Evolutionary conservation across 1,140 invertebrate genomes (phyloP), one percentile per base, ranked within the genome.

Genomic region (Sipha flava): DNA sequence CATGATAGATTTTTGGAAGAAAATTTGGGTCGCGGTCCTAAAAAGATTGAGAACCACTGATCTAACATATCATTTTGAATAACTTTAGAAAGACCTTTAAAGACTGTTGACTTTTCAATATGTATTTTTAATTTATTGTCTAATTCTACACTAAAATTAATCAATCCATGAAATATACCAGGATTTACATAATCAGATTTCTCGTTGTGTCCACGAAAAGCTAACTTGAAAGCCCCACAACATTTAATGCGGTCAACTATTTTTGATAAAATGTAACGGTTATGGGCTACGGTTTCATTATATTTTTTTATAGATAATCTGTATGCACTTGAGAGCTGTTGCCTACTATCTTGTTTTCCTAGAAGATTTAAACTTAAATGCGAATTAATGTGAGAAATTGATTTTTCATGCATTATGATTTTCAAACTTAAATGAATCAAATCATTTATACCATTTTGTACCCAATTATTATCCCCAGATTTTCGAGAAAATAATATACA

Each of bases 241-340:
- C 84, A 85, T 72, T 80, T 82, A 52, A 85, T 82, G 52, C 83
- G 84, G 66, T 85, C 82, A 79, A 85, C 83, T 34, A 85, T 84
- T 82, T 84, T 84, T 16, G 82, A 83, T 40, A 85, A 80, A 66
- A 85, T 80, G 79, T 83, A 83, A 45, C 82, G 59, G 79, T 85
- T 85, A 81, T 84, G 83, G 40, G 6, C 80, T 12, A 84, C 84
- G 47, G 82, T 79, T 52, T 84, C 83, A 47, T 85, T 85, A 77
- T 84, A 82, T 79, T 66, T 49, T 40, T 57, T 29, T 59, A 82
- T 80, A 75, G 40, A 80, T 62, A 23, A n/a, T n/a, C 59, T 73
- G 40, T 75, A 82, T 16, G 52, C 81, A 72, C 40, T 43, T 72
- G 59, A 45, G n/a, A 81, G 57, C 62, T 80, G 81, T 49, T 79